Evolutionary conservation across 2,888 invertebrate species (phyloP).

Genomic region (Drosophila parthenogenetica): DNA sequence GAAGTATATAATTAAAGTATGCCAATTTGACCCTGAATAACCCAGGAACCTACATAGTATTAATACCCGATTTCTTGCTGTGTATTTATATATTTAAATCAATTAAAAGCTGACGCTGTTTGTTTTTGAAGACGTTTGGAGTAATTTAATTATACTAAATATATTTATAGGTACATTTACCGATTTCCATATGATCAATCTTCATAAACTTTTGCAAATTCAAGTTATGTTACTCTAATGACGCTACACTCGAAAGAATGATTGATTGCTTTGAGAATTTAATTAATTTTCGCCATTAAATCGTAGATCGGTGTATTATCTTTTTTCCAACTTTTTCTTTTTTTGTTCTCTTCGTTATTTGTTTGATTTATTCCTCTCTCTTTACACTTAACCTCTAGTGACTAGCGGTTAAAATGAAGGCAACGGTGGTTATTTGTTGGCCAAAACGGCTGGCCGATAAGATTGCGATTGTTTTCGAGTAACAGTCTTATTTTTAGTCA

Average conservation of each 20-base stretch:
- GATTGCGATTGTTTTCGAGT: conserved; percentile 41
- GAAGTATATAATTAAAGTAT: too few relatives aligned
- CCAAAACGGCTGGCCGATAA: conserved; percentile 46
- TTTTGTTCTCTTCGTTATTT: conserved; percentile 9
- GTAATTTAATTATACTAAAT: not conserved
- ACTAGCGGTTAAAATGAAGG: not conserved
- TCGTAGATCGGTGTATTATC: conserved; percentile 29
- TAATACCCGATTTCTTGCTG: too few relatives aligned
- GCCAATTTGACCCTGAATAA: too few relatives aligned
- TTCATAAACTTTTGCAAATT: conserved; percentile 45
- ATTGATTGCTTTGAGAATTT: conserved; percentile 55
- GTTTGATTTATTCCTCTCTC: conserved; percentile 46
- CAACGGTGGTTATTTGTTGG: conserved; percentile 14
- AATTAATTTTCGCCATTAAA: conserved; percentile 28
- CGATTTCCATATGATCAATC: conserved; percentile 42
- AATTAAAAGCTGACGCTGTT: conserved; percentile 11
- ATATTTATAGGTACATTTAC: conserved; percentile 7
- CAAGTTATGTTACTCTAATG: conserved; percentile 41
- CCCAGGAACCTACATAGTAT: too few relatives aligned
- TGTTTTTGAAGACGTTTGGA: not conserved
- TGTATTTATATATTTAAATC: conserved; percentile 17
- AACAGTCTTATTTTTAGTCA: conserved; percentile 41
- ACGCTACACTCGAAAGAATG: conserved; percentile 44
- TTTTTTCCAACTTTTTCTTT: too few relatives aligned
- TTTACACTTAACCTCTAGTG: conserved; percentile 2